Evolutionary conservation across 2,113 vertebrate genomes (phyloP).

Genomic region (Lampris megalopsis): DNA sequence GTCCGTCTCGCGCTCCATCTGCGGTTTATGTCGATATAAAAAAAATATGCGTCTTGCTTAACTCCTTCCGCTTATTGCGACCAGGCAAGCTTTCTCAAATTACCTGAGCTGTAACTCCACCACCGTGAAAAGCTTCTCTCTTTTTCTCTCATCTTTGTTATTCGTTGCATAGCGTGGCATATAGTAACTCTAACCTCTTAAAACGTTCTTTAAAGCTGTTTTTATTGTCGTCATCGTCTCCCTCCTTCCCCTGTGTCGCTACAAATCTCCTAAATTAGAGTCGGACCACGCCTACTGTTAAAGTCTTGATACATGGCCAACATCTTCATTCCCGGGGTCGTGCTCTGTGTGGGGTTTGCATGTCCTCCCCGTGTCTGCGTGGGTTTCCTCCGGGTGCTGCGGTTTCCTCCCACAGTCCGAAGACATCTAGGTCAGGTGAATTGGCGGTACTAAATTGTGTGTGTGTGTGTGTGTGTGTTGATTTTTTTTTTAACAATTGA

Average conservation of each 20-base stretch:
- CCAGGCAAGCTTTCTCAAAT: conserved; percentile 55
- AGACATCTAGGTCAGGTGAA: too few relatives aligned
- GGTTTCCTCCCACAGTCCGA: too few relatives aligned
- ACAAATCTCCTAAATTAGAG: background rate
- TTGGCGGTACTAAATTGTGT: too few relatives aligned
- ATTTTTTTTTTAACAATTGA: too few relatives aligned
- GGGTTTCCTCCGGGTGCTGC: too few relatives aligned
- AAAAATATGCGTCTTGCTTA: conserved; percentile 41
- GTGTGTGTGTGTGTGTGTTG: too few relatives aligned
- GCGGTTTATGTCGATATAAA: conserved; percentile 32
- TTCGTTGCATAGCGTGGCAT: background rate
- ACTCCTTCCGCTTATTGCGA: conserved; percentile 43
- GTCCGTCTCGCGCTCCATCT: conserved; percentile 35
- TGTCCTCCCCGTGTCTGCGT: too few relatives aligned
- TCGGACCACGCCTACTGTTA: conserved; percentile 18
- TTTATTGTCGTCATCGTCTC: background rate
- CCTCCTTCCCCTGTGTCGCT: background rate
- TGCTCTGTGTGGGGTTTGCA: too few relatives aligned
- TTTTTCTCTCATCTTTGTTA: conserved; percentile 5
- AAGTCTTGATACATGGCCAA: conserved; percentile 8
- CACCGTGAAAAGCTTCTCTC: conserved; percentile 22
- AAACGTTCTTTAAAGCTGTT: background rate
- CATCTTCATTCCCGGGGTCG: too few relatives aligned
- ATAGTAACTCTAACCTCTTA: background rate
- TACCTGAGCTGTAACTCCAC: conserved; percentile 41